Evolutionary conservation across 2,888 invertebrate genomes (phyloP).

Genomic region (Melieria crassipennis): DNA sequence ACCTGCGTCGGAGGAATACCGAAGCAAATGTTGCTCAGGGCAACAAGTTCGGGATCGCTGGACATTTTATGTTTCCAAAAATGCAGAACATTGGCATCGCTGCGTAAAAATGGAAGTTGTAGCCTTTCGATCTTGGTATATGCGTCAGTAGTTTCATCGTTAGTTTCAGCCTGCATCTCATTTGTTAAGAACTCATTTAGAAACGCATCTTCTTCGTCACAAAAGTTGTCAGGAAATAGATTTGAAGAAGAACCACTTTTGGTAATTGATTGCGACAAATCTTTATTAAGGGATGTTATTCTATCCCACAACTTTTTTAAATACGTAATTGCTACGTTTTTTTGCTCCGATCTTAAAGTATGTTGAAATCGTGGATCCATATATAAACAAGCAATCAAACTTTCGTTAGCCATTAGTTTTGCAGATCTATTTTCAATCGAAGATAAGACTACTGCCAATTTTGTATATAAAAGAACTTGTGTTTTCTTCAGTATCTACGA

Average conservation of each 20-base stretch:
- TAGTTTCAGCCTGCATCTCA: neutral
- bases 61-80: constrained; percentile 18
- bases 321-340: neutral
- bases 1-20: constrained; percentile 22
- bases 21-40: constrained; percentile 22
- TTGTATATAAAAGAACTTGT: neutral
- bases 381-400: no score
- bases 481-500: neutral
- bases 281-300: neutral
- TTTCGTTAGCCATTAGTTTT: no score
- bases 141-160: neutral
- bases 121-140: constrained; percentile 24
- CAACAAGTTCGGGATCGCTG: constrained; percentile 10
- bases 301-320: constrained; percentile 9
- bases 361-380: no score
- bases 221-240: constrained; percentile 1
- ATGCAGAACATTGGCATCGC: constrained; percentile 14
- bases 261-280: no score
- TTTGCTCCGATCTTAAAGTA: no score
- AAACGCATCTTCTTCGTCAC: constrained; percentile 8
- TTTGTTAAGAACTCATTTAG: constrained; percentile 15
- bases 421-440: no score
- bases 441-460: neutral
- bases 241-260: neutral
- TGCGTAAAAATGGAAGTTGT: constrained; percentile 16